Evolutionary conservation across 2,797 vertebrate species (phyloP).

Genomic region (Melopsittacus undulatus): DNA sequence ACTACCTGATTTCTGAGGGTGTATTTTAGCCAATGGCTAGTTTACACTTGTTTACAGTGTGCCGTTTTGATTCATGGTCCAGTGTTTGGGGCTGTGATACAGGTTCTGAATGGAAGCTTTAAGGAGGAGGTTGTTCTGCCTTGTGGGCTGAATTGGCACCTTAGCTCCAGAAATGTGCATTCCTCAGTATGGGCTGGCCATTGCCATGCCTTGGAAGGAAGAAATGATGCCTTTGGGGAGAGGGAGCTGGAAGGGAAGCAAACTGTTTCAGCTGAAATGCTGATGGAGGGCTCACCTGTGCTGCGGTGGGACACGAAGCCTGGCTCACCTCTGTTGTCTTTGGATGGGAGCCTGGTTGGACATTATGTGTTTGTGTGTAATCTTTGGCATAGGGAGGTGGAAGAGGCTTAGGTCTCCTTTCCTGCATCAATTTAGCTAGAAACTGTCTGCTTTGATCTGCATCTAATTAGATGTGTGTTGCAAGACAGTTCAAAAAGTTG

Average conservation of each 20-base stretch:
- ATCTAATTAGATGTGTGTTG: background rate
- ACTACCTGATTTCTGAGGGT: background rate
- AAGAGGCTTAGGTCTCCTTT: background rate
- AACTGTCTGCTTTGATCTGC: background rate
- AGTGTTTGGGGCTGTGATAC: background rate
- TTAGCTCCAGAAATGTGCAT: background rate
- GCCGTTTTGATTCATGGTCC: fast-evolving
- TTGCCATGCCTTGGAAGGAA: background rate
- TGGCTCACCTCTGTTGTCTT: background rate
- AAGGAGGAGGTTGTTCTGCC: conserved; percentile 19
- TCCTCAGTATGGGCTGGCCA: background rate
- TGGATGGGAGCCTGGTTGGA: background rate
- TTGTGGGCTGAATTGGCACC: background rate
- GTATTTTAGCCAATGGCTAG: background rate
- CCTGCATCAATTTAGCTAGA: background rate
- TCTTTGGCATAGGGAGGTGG: background rate
- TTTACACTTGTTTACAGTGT: background rate
- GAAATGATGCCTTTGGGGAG: background rate
- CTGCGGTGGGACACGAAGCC: background rate
- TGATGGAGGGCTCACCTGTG: fast-evolving
- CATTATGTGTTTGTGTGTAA: background rate
- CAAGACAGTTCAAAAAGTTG: background rate
- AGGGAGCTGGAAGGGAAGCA: background rate
- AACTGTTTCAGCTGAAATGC: background rate
- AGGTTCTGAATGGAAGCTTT: background rate